Conservation (phyloP, 92 coral and sea anemone species). For the Phenganax marumi region DNA sequence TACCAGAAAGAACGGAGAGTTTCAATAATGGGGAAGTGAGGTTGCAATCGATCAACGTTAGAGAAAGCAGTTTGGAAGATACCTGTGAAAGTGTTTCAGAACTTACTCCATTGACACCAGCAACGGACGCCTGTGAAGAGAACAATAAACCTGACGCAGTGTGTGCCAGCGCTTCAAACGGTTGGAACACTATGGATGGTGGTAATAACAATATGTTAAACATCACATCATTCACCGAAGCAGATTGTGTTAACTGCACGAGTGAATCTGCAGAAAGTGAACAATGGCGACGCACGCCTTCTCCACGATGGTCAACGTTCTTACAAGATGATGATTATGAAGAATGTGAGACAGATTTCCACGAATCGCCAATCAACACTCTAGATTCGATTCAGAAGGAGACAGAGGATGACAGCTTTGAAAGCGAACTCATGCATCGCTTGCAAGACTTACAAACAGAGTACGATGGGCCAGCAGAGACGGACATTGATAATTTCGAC, state of each 20-base stretch:
- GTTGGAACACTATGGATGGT: conserved; percentile 8
- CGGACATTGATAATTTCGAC: conserved; percentile 28
- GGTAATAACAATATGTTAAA: neutral
- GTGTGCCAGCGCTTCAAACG: neutral
- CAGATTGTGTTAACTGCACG: neutral
- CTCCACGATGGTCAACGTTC: conserved; percentile 43
- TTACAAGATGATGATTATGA: conserved; percentile 19
- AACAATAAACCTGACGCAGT: neutral
- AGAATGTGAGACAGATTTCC: conserved; percentile 28
- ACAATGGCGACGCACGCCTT: conserved; percentile 25
- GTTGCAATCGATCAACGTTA: conserved; percentile 29
- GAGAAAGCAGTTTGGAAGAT: neutral
- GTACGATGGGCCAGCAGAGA: conserved; percentile 31
- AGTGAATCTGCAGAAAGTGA: neutral
- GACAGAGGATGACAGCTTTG: conserved; percentile 1
- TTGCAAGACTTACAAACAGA: conserved; percentile 16
- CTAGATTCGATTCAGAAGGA: neutral
- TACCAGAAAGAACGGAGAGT: conserved; percentile 19
- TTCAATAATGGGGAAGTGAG: conserved; percentile 12
- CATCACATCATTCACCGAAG: conserved; percentile 1
- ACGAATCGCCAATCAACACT: conserved; percentile 17
- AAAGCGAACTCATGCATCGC: conserved; percentile 18
- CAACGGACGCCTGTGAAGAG: neutral
- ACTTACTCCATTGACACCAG: neutral
- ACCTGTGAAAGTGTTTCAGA: conserved; percentile 8